Evolutionary conservation across 1,140 invertebrate species (phyloP).

Genomic region (Holcopasites calliopsidis): DNA sequence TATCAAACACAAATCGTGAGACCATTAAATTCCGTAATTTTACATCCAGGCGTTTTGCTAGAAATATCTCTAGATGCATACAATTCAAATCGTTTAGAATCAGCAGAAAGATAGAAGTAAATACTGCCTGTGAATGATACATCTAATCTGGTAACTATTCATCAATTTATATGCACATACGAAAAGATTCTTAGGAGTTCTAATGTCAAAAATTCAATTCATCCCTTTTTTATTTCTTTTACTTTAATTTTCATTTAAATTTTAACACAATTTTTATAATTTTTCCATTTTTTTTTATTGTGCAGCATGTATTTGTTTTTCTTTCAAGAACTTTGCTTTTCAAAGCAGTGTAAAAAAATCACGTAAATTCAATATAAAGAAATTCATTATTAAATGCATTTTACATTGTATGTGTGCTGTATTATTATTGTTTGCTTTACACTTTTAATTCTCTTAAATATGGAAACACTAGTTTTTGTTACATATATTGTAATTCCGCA

Average conservation of each 20-base stretch:
- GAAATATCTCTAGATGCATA: background rate
- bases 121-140: slow-evolving; percentile 43
- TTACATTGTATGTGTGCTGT: slow-evolving; percentile 57
- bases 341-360: too few species aligned
- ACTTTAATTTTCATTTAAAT: slow-evolving; percentile 1
- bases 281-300: slow-evolving; percentile 13
- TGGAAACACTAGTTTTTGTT: slow-evolving; percentile 30
- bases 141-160: slow-evolving; percentile 30
- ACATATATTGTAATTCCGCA: slow-evolving; percentile 11
- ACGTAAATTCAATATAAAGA: background rate
- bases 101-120: slow-evolving; percentile 18
- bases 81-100: background rate
- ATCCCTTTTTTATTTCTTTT: too few species aligned
- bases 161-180: background rate
- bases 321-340: slow-evolving; percentile 6
- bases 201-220: too few species aligned
- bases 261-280: slow-evolving; percentile 7
- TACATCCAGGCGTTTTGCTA: background rate
- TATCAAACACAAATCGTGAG: background rate
- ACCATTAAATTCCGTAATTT: background rate
- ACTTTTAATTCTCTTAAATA: slow-evolving; percentile 7
- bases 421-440: slow-evolving; percentile 45
- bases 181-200: background rate
- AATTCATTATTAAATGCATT: slow-evolving; percentile 43
- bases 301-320: slow-evolving; percentile 30